These are phyloP conservation scores for Myrmophylax atrothorax DNA, from an alignment of 2,113 vertebrate species.

Conservation along the genomic window DNA sequence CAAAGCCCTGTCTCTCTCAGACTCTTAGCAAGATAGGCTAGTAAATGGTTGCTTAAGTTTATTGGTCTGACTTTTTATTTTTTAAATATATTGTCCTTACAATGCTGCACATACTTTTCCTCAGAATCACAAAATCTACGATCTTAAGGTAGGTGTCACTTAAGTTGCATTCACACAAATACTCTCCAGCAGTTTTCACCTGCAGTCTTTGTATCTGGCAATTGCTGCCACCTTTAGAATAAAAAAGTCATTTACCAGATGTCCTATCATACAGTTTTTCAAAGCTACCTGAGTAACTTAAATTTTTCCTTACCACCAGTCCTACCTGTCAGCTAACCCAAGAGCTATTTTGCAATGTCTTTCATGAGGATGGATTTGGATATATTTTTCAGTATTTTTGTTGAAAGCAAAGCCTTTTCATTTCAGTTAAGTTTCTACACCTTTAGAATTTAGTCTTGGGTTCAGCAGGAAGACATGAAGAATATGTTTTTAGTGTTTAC, in stretches of 20 bases:
- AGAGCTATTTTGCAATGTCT: background rate
- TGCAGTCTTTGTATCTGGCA: background rate
- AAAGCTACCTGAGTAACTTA: background rate
- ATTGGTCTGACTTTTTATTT: background rate
- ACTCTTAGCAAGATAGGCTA: background rate
- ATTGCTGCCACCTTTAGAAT: background rate
- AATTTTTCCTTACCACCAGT: background rate
- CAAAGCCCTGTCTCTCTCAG: background rate
- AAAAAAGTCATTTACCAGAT: background rate
- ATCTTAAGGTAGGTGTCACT: background rate
- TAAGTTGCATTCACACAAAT: background rate
- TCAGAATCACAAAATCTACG: background rate
- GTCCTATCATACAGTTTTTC: background rate
- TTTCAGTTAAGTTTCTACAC: background rate
- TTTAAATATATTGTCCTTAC: background rate
- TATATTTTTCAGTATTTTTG: background rate
- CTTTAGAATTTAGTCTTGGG: background rate
- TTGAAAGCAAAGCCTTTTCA: background rate
- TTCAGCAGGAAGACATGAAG: background rate
- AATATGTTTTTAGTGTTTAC: background rate
- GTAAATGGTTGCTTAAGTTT: background rate
- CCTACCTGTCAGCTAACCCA: background rate
- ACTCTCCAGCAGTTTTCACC: background rate
- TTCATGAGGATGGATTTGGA: background rate
- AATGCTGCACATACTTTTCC: background rate